Conservation (phyloP, 1,140 invertebrate species). For the Calycopis cecrops region DNA sequence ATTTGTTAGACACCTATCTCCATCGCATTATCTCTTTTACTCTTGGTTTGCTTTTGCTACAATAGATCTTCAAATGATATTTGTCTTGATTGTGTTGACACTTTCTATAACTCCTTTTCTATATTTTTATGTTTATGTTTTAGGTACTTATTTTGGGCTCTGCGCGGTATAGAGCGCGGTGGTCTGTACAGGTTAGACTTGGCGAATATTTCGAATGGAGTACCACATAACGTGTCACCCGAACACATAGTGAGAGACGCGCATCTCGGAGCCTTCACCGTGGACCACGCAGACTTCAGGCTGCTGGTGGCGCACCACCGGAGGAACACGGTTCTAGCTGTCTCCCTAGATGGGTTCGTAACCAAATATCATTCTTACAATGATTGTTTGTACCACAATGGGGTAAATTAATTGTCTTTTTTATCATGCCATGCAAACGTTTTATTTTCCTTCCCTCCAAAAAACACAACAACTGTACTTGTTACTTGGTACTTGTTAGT, state of each 20-base stretch:
- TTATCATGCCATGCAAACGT: no score
- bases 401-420: no score
- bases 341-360: slow-evolving; percentile 86
- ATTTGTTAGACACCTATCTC: no score
- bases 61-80: no score
- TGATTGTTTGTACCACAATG: no score
- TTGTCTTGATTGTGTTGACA: no score
- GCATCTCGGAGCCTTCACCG: slow-evolving; percentile 82
- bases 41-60: no score
- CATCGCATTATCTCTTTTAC: no score
- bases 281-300: slow-evolving; percentile 88
- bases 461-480: no score
- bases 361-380: neutral
- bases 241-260: slow-evolving; percentile 76
- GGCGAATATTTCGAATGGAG: slow-evolving; percentile 81
- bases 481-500: no score
- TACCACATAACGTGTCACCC: slow-evolving; percentile 76
- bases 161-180: slow-evolving; percentile 72
- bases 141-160: slow-evolving; percentile 89
- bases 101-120: neutral
- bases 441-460: no score
- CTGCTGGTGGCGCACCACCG: slow-evolving; percentile 84
- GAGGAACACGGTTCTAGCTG: slow-evolving; percentile 85
- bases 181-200: slow-evolving; percentile 89
- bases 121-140: slow-evolving; percentile 28